Base-by-base conservation (phyloP, 2,888 invertebrate genomes). In the Slavum lentiscoides region DNA sequence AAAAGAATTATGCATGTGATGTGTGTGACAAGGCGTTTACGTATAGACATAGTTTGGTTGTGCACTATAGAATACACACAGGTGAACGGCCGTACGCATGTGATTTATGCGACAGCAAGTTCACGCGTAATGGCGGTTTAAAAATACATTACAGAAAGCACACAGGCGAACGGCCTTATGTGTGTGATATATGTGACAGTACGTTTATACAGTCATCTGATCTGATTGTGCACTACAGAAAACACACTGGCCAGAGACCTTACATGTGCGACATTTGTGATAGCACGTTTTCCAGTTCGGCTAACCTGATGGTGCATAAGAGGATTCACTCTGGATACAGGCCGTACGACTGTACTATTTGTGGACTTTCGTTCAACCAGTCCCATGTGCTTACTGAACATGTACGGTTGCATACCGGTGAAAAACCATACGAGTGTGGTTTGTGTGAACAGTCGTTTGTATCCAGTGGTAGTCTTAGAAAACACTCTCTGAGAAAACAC, bases 311-410 rank as follows among this genome's bases (percentile, higher is more conserved):
- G 4, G 73, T 61, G 6, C 73, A 73, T 23, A 17, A 17, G 23
- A 43, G 73, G 7, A 73, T 43, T 11, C 73, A 73, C 61, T 21
- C 73, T 6, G 73, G 73, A 23, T 19, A 49, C 19, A 23, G 73
- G 13, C 73, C 73, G 3, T 73, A 73, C 23, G 3, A 7, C 17
- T 73, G 73, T 13, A 43, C 23, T 0, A 11, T 7, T 3, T 73
- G 73, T 8, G 73, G 73, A 23, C 23, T 6, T 4, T 49, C 62
- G 3, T 73, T 73, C 13, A 73, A 49, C 30, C 73, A 62, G 62
- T 49, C 43, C 0, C 62, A 62, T 15, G 61, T 62, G 4, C 49
- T 73, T 17, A 13, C n/a, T 11, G 73, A 73, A 62, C 73, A 73
- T 5, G 0, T 15, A 13, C 23, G 73, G n/a, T 8, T n/a, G 17